A percentile compares a stretch with the other conserved stretches of the same genome.
These are phyloP conservation scores for Chrysolina oricalcia DNA, from an alignment of 2,888 invertebrate species.

Conservation along the genomic window DNA sequence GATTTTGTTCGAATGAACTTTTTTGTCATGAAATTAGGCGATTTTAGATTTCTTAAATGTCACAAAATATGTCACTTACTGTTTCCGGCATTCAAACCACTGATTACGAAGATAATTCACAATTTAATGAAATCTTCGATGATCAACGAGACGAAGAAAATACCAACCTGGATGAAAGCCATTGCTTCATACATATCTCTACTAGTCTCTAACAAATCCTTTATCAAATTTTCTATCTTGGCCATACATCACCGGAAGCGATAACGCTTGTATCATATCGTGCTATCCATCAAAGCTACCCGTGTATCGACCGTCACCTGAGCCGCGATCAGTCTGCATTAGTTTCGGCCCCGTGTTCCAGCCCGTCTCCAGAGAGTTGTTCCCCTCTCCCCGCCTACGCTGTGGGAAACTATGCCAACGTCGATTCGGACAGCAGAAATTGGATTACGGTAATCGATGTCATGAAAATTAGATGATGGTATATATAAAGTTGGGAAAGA, in stretches of 20 bases:
- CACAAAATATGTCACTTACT: no score
- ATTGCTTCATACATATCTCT: no score
- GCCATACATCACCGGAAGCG: not conserved
- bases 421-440: slow-evolving; percentile 59
- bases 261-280: slow-evolving; percentile 19
- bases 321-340: slow-evolving; percentile 47
- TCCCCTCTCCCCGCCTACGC: slow-evolving; percentile 48
- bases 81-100: no score
- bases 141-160: no score
- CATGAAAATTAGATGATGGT: slow-evolving; percentile 60
- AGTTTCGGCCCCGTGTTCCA: slow-evolving; percentile 36
- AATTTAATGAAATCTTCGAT: no score
- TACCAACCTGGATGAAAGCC: no score
- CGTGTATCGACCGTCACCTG: slow-evolving; percentile 41
- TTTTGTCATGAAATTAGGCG: no score
- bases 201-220: no score
- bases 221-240: no score
- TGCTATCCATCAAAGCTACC: slow-evolving; percentile 20
- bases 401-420: slow-evolving; percentile 60
- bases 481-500: not conserved
- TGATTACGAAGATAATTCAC: no score
- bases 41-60: no score
- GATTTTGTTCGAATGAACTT: no score
- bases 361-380: slow-evolving; percentile 53
- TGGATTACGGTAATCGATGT: slow-evolving; percentile 66